Percentiles rank a stretch among this genome's conserved stretches.
These are phyloP conservation scores for Aphelinus certus DNA, from an alignment of 1,140 invertebrate genomes.

Conservation along the genomic window DNA sequence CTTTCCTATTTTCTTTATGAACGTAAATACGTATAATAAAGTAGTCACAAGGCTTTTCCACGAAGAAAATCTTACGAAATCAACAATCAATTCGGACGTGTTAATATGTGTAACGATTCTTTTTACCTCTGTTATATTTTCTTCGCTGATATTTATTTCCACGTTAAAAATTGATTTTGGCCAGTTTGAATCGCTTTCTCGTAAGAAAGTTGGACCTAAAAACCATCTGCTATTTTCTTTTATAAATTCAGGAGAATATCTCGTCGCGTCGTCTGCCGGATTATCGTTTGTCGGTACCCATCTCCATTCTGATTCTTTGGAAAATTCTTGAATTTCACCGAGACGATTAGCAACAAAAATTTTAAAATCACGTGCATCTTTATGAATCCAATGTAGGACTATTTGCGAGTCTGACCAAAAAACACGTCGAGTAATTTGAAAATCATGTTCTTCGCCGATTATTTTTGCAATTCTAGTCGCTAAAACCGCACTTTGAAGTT, in stretches of 20 bases:
- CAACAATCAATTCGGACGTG: neutral
- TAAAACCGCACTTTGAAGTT: too few relatives aligned
- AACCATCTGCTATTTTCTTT: neutral
- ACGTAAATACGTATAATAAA: too few relatives aligned
- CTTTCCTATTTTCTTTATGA: neutral
- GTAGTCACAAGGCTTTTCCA: neutral
- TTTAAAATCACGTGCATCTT: too few relatives aligned
- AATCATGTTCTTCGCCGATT: too few relatives aligned
- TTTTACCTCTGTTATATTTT: neutral
- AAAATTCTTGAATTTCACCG: neutral
- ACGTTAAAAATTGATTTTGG: too few relatives aligned
- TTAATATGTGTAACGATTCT: neutral
- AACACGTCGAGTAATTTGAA: too few relatives aligned
- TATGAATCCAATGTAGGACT: constrained; percentile 6
- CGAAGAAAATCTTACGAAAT: constrained; percentile 11
- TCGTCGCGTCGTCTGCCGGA: too few relatives aligned
- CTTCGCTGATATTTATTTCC: too few relatives aligned
- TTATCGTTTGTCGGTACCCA: too few relatives aligned
- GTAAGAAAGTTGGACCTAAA: neutral
- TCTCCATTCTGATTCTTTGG: neutral
- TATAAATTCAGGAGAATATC: neutral
- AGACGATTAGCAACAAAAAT: too few relatives aligned
- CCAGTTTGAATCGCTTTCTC: neutral
- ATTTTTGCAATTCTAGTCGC: neutral
- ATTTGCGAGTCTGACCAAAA: neutral